Percentiles rank a stretch among this genome's conserved stretches.
These are phyloP conservation scores for Enteromius afrohamiltoni DNA, from an alignment of 2,797 vertebrate genomes.

Conservation along the genomic window DNA sequence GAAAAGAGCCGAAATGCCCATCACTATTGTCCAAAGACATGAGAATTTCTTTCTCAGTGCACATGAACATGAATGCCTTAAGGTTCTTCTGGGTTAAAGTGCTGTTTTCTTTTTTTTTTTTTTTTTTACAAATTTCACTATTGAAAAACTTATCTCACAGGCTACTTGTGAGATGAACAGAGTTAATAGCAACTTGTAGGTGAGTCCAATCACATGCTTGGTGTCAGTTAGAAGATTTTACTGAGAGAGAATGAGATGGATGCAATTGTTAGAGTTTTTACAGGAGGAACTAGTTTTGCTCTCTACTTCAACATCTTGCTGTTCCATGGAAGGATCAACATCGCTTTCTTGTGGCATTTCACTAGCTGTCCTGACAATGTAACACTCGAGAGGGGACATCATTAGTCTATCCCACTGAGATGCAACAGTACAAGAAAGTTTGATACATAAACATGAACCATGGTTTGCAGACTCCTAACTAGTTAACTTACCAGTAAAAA, in stretches of 20 bases:
- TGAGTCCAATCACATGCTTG: conserved; percentile 35
- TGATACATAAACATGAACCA: too few species aligned
- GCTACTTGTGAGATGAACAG: neutral
- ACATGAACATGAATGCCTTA: conserved; percentile 5
- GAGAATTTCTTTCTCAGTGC: conserved; percentile 42
- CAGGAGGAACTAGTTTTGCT: conserved; percentile 46
- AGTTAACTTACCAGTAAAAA: too few species aligned
- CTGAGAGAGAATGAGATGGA: conserved; percentile 33
- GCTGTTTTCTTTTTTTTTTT: neutral
- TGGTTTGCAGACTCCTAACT: too few species aligned
- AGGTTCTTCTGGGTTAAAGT: neutral
- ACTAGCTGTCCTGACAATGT: conserved; percentile 51
- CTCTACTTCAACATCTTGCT: conserved; percentile 34
- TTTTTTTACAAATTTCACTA: neutral
- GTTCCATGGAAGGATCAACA: conserved; percentile 21
- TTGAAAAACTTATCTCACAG: neutral
- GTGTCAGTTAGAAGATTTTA: conserved; percentile 33
- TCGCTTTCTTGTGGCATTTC: conserved; percentile 30
- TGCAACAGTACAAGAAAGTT: too few species aligned
- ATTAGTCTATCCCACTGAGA: conserved; percentile 53
- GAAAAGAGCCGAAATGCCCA: too few species aligned
- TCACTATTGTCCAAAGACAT: conserved; percentile 25
- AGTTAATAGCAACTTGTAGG: neutral
- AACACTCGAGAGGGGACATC: conserved; percentile 44
- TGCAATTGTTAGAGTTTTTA: conserved; percentile 37